phyloP scores from a whole-genome alignment of 2,888 invertebrate species.

The Eupsilia transversa region DNA sequence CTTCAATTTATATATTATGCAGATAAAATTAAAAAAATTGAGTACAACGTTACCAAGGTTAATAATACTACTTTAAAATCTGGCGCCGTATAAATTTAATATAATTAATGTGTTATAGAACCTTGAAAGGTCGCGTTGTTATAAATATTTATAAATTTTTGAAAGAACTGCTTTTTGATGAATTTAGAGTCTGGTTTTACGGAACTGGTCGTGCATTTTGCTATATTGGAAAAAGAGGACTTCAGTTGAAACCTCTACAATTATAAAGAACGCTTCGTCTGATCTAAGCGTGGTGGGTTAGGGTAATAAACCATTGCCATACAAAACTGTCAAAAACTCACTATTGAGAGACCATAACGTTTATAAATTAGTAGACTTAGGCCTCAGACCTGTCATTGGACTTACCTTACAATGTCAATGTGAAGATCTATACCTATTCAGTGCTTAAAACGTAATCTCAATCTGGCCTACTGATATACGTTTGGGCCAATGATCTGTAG shows the following conservation, averaged over 20 bases:
- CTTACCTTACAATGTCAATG: background rate
- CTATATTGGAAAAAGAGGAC: background rate
- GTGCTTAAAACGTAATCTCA: background rate
- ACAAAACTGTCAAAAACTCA: too few species aligned
- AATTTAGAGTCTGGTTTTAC: conserved; percentile 10
- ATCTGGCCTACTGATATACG: background rate
- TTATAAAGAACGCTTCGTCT: background rate
- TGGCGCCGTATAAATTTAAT: conserved; percentile 47
- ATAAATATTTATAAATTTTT: conserved; percentile 34
- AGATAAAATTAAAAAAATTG: conserved; percentile 8
- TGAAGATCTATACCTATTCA: too few species aligned
- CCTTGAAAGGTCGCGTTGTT: conserved; percentile 56
- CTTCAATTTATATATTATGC: conserved; percentile 30
- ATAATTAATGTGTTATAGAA: conserved; percentile 3
- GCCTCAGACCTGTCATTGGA: too few species aligned
- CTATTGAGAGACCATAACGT: too few species aligned
- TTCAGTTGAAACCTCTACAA: background rate
- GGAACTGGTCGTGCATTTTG: conserved; percentile 14
- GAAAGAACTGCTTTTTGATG: conserved; percentile 16
- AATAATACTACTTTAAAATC: conserved; percentile 49
- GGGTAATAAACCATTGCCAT: background rate
- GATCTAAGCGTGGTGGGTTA: background rate
- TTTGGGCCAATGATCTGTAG: background rate
- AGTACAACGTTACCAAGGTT: conserved; percentile 51
- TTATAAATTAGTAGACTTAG: too few species aligned